Evolutionary conservation across 2,113 vertebrate genomes (phyloP).

Genomic region (Macaca mulatta): DNA sequence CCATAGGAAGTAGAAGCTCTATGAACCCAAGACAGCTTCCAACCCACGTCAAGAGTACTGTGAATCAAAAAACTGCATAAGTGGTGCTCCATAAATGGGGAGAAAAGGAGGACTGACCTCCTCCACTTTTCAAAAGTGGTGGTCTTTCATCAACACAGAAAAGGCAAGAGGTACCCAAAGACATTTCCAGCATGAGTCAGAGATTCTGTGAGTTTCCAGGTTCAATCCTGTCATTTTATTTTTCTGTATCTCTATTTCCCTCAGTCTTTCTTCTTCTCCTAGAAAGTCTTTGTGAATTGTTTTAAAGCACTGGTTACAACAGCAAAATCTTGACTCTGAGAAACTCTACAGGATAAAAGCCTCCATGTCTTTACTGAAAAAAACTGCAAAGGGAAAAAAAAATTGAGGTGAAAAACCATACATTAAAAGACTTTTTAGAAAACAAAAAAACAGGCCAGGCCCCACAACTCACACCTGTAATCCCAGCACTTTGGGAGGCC

Average conservation of each 20-base stretch:
- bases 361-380: not conserved
- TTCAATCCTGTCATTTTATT: not conserved
- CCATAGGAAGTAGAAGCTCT: not conserved
- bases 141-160: not conserved
- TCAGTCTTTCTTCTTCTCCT: not conserved
- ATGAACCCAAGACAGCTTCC: not conserved
- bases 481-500: no score
- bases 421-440: not conserved
- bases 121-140: not conserved
- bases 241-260: not conserved
- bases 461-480: no score
- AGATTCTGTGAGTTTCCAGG: not conserved
- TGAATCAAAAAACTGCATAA: not conserved
- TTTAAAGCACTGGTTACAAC: not conserved
- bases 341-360: conserved; percentile 16
- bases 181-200: not conserved
- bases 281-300: conserved; percentile 25
- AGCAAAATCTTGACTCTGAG: not conserved
- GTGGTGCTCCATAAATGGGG: not conserved
- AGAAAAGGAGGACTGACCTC: not conserved
- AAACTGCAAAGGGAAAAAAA: conserved; percentile 15
- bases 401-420: not conserved
- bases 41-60: not conserved
- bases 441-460: not conserved
- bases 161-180: not conserved